Percentiles rank a stretch among this genome's conserved stretches.
Conservation (phyloP, 2,797 vertebrate genomes). For the Gallinago nigripennis region DNA sequence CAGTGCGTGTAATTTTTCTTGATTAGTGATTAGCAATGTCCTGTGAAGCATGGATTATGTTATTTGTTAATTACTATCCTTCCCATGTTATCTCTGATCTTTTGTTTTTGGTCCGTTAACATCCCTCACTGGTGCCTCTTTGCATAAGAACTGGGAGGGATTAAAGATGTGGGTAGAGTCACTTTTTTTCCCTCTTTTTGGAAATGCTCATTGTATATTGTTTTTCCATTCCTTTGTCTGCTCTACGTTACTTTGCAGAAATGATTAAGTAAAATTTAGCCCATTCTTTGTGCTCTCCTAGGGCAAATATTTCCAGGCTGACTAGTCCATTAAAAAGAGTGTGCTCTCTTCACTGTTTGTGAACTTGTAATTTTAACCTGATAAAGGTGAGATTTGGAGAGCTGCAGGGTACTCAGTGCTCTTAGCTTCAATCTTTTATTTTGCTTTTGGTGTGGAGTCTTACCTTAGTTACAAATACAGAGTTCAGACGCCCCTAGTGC, state of each 20-base stretch:
- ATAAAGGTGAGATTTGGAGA: not conserved
- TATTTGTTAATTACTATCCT: not conserved
- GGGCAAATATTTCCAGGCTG: not conserved
- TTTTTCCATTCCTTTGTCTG: not conserved
- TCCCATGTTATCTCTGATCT: not conserved
- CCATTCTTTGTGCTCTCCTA: not conserved
- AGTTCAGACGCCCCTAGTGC: not conserved
- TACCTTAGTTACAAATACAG: not conserved
- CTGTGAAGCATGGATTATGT: not conserved
- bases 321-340: not conserved
- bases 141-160: not conserved
- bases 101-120: not conserved
- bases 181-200: not conserved
- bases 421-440: not conserved
- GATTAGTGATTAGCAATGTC: not conserved
- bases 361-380: not conserved
- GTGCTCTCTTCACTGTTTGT: not conserved
- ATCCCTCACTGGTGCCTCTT: not conserved
- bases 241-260: not conserved
- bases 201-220: not conserved
- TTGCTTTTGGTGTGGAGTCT: not conserved
- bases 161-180: not conserved
- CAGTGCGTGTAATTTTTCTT: not conserved
- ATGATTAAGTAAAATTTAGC: not conserved
- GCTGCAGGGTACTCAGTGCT: not conserved